Evolutionary conservation across 2,888 invertebrate species (phyloP).

Genomic region (Ellobium chinense): DNA sequence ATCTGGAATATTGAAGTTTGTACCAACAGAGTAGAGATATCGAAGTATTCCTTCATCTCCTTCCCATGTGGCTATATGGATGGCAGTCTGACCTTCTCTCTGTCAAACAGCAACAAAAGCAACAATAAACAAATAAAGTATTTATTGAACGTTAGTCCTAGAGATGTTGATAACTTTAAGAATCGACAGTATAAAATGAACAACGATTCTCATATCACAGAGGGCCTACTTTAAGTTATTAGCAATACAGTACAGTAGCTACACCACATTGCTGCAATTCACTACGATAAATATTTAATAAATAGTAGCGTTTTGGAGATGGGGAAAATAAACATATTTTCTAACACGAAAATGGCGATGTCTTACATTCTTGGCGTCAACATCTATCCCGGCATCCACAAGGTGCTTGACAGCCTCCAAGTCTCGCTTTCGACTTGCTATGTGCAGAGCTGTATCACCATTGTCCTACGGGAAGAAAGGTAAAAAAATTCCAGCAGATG

Average conservation of each 20-base stretch:
- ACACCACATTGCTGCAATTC: too few species aligned
- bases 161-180: too few species aligned
- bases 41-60: constrained; percentile 97
- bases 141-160: too few species aligned
- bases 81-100: constrained; percentile 94
- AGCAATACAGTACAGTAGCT: too few species aligned
- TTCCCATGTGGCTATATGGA: constrained; percentile 97
- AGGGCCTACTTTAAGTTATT: too few species aligned
- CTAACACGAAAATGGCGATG: too few species aligned
- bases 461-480: constrained; percentile 80
- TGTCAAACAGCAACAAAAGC: constrained; percentile 60
- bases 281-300: too few species aligned
- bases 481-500: neutral
- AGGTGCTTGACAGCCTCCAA: constrained; percentile 95
- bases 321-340: too few species aligned
- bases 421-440: constrained; percentile 95
- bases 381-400: constrained; percentile 93
- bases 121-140: neutral
- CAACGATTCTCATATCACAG: too few species aligned
- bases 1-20: constrained; percentile 95
- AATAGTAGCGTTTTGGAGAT: too few species aligned
- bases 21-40: constrained; percentile 95
- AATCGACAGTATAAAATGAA: too few species aligned
- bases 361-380: constrained; percentile 93
- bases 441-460: constrained; percentile 96